A percentile compares a stretch with the other conserved stretches of the same genome.
Conservation (phyloP, 2,797 vertebrate genomes). For the Naso thynnoides region DNA sequence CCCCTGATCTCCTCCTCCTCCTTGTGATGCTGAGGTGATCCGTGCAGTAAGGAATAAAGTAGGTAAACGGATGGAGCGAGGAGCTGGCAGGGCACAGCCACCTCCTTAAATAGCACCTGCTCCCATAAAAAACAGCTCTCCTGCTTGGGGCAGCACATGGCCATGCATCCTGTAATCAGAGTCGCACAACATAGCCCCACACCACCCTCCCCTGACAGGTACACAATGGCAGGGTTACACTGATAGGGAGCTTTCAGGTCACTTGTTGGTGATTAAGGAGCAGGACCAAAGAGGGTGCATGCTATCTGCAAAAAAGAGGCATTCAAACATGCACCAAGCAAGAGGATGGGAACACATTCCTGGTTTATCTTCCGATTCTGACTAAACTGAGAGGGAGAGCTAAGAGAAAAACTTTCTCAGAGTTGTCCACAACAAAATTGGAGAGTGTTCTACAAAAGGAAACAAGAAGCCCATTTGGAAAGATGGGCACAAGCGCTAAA, state of each 20-base stretch:
- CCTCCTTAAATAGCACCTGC: slow-evolving; percentile 86
- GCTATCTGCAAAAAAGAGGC: slow-evolving; percentile 56
- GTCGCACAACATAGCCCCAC: slow-evolving; percentile 71
- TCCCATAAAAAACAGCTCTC: slow-evolving; percentile 68
- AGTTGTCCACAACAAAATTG: slow-evolving; percentile 15
- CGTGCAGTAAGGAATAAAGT: slow-evolving; percentile 67
- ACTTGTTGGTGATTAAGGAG: slow-evolving; percentile 76
- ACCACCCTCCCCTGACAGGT: slow-evolving; percentile 78
- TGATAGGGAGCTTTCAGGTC: slow-evolving; percentile 80
- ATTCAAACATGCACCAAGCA: slow-evolving; percentile 79
- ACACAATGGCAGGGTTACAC: slow-evolving; percentile 78
- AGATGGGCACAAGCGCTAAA: not conserved
- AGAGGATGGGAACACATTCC: slow-evolving; percentile 30
- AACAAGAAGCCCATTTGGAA: slow-evolving; percentile 4
- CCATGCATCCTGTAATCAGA: slow-evolving; percentile 88
- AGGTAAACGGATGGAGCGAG: slow-evolving; percentile 60
- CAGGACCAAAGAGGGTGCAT: slow-evolving; percentile 69
- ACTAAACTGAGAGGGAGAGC: slow-evolving; percentile 11
- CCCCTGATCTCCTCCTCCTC: slow-evolving; percentile 32
- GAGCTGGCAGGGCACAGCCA: slow-evolving; percentile 70
- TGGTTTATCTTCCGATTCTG: slow-evolving; percentile 21
- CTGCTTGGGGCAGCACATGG: slow-evolving; percentile 74
- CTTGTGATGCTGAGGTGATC: slow-evolving; percentile 52
- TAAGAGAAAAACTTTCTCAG: slow-evolving; percentile 29
- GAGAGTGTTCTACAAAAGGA: slow-evolving; percentile 8